Evolutionary conservation across 2,113 vertebrate genomes (phyloP).

Genomic region (Marcusenius ussheri): DNA sequence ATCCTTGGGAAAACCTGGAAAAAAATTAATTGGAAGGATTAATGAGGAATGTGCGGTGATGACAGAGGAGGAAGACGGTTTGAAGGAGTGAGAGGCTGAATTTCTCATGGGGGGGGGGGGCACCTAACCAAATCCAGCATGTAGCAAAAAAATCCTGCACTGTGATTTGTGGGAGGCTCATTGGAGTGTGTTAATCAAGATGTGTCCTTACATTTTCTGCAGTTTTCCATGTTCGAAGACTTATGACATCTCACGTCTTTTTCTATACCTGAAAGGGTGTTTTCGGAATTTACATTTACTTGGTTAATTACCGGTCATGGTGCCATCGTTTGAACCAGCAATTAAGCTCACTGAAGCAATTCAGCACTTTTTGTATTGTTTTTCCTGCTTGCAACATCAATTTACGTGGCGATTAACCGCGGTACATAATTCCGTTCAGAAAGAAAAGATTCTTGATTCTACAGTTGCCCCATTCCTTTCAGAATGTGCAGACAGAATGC

Average conservation of each 20-base stretch:
- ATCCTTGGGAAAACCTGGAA: slow-evolving; percentile 34
- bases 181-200: background rate
- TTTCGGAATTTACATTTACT: background rate
- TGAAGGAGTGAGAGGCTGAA: slow-evolving; percentile 32
- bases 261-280: background rate
- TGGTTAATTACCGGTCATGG: background rate
- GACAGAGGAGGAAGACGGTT: slow-evolving; percentile 32
- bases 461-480: background rate
- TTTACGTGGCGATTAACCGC: background rate
- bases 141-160: slow-evolving; percentile 1
- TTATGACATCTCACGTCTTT: background rate
- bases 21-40: slow-evolving; percentile 45
- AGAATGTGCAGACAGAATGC: background rate
- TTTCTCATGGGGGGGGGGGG: slow-evolving; percentile 27
- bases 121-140: slow-evolving; percentile 17
- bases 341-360: background rate
- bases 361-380: background rate
- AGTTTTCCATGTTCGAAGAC: background rate
- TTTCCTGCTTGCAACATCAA: background rate
- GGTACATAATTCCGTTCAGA: background rate
- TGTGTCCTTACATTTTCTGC: background rate
- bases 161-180: background rate
- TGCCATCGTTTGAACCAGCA: background rate
- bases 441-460: background rate
- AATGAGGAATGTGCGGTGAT: slow-evolving; percentile 27